Evolutionary conservation across 1,140 invertebrate species (phyloP), one percentile per base, ranked within the genome.

Genomic region (Theocolax elegans): DNA sequence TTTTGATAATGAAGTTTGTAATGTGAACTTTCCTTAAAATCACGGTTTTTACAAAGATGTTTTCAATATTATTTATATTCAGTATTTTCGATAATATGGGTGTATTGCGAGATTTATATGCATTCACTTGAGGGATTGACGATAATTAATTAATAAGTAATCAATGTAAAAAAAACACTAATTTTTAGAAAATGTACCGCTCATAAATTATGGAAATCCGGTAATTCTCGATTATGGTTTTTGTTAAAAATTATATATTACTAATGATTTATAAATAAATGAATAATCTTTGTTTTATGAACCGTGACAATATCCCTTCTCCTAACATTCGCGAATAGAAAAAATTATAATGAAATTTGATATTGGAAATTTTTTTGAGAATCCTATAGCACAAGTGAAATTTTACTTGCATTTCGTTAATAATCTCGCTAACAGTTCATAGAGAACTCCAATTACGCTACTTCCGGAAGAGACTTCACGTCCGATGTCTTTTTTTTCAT

Each of bases 11-110:
- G 10, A 49, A 27, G 31, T 31, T 31, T 9, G 3, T 19, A 51
- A 58, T 51, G 46, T 4, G 48, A 63, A 49, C 62, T 65, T 71
- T 54, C 38, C 67, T 13, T 46, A 31, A 69, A 54, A 46, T 42
- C 17, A 53, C 59, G 49, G 53, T 42, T 63, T 8, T 54, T 42
- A 35, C 29, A 62, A 40, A 54, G 42, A 48, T 31, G 17, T 27
- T n/a, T n/a, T n/a, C n/a, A n/a, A n/a, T n/a, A 40, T 12, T 13
- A 29, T 65, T 7, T 59, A 42, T n/a, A 25, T 42, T n/a, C n/a
- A n/a, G n/a, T n/a, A n/a, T n/a, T n/a, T n/a, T n/a, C n/a, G n/a
- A n/a, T n/a, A n/a, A n/a, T n/a, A n/a, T n/a, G n/a, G n/a, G n/a
- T n/a, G n/a, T n/a, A n/a, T n/a, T n/a, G n/a, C n/a, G n/a, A n/a